Evolutionary conservation across 2,888 invertebrate genomes (phyloP), one percentile per base, ranked within the genome.

Genomic region (Pterostichus madidus): DNA sequence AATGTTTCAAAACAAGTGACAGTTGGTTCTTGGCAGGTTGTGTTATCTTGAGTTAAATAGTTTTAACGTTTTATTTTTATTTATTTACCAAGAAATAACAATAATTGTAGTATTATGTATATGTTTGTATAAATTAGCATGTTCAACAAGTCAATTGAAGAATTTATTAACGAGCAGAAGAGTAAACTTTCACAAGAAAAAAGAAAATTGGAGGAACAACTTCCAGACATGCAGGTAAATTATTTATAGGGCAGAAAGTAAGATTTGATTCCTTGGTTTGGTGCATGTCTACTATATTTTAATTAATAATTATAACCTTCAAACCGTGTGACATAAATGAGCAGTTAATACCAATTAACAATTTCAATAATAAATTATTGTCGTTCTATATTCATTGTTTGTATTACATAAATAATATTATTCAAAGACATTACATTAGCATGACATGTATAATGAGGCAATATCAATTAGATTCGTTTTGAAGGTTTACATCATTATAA

Each of bases 131-230:
- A 71, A 44, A 15, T 31, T 10, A 80, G 32, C 7, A 71, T 80
- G 80, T 80, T 80, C 52, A 44, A 52, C 13, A 80, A 32, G 64
- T 31, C 46, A 13, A 24, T 68, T 32, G 32, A 80, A 46, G 68
- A 80, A 52, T 80, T 80, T 68, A 68, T 80, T 31, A 24, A 61
- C n/a, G n/a, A 53, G 35, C 64, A 80, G 46, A 44, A 52, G 46
- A 2, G 5, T 31, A 64, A 68, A 68, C 17, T 80, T 35, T 13
- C 13, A n/a, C 17, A 56, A 59, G 78, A 78, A 61, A 78, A 78
- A 44, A 6, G 11, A 6, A 61, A 61, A 61, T 24, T 78, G 13
- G 11, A 1, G 5, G 32, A 11, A 64, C 11, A 4, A 8, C 2
- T 17, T 11, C 13, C 49, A 1, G 49, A 49, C 8, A 56, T 11